These are phyloP conservation scores for Tachina lurida DNA, from an alignment of 2,888 invertebrate genomes.

Conservation along the genomic window DNA sequence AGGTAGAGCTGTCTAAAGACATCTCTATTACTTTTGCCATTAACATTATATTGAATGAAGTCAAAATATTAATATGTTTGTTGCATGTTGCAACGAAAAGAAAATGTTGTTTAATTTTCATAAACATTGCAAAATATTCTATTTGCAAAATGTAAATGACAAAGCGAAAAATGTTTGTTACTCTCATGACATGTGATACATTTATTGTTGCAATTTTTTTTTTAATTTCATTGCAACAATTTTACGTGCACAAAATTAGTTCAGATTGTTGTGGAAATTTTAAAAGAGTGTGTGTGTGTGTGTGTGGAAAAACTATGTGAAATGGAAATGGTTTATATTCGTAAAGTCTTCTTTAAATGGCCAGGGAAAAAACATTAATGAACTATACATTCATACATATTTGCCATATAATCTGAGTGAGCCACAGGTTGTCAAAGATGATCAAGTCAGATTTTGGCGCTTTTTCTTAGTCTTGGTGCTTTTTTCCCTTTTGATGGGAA, in stretches of 20 bases:
- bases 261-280: slow-evolving; percentile 18
- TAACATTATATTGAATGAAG: neutral
- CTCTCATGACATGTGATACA: slow-evolving; percentile 37
- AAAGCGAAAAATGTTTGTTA: slow-evolving; percentile 8
- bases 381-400: too few species aligned
- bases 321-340: neutral
- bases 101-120: slow-evolving; percentile 4
- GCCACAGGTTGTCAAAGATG: too few species aligned
- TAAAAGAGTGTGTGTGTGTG: neutral
- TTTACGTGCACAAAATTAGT: slow-evolving; percentile 57
- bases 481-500: too few species aligned
- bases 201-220: slow-evolving; percentile 3
- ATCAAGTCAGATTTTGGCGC: too few species aligned
- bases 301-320: slow-evolving; percentile 8
- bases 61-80: slow-evolving; percentile 3
- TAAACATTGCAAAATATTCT: slow-evolving; percentile 41
- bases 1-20: slow-evolving; percentile 42
- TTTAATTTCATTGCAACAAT: neutral
- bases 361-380: neutral
- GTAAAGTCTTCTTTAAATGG: neutral
- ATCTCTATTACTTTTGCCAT: slow-evolving; percentile 6
- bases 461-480: too few species aligned
- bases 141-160: slow-evolving; percentile 37
- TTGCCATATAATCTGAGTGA: too few species aligned
- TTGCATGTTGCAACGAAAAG: slow-evolving; percentile 24